Conservation (phyloP, 2,888 invertebrate genomes). For the Thera britannica region DNA sequence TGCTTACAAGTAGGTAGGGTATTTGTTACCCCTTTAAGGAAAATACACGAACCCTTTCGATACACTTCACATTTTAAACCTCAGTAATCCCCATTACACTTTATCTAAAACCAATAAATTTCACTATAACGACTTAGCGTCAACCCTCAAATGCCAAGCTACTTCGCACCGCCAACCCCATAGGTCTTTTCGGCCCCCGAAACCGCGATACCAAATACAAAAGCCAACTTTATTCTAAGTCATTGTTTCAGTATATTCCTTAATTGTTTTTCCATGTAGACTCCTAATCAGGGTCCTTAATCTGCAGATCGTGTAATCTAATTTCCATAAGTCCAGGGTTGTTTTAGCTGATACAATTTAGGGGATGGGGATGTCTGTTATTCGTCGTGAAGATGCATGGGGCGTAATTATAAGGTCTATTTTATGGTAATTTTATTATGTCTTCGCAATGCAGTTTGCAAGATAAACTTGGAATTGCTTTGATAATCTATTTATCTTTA, state of each 20-base stretch:
- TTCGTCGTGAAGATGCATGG: slow-evolving; percentile 69
- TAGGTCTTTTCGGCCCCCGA: slow-evolving; percentile 65
- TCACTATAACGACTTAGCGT: slow-evolving; percentile 64
- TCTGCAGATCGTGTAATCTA: slow-evolving; percentile 73
- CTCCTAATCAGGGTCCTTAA: slow-evolving; percentile 71
- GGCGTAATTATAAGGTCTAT: slow-evolving; percentile 53
- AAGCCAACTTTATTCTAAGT: slow-evolving; percentile 75
- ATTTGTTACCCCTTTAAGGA: slow-evolving; percentile 12
- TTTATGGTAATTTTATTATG: slow-evolving; percentile 47
- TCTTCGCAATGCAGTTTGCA: slow-evolving; percentile 32
- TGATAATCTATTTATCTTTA: background rate
- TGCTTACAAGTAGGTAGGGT: background rate
- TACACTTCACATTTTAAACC: slow-evolving; percentile 53
- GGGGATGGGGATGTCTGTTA: slow-evolving; percentile 54
- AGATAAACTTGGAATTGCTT: slow-evolving; percentile 14
- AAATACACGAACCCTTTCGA: slow-evolving; percentile 38
- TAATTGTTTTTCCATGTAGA: slow-evolving; percentile 83
- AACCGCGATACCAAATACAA: slow-evolving; percentile 75
- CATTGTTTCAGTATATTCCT: slow-evolving; percentile 78
- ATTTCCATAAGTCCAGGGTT: slow-evolving; percentile 66
- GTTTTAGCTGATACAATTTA: slow-evolving; percentile 31
- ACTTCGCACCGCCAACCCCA: slow-evolving; percentile 53
- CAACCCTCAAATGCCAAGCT: slow-evolving; percentile 70
- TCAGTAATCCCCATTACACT: slow-evolving; percentile 68
- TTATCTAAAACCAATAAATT: slow-evolving; percentile 82